Evolutionary conservation across 1,140 invertebrate species (phyloP), one percentile per base, ranked within the genome.

Genomic region (Neuroterus valhalla): DNA sequence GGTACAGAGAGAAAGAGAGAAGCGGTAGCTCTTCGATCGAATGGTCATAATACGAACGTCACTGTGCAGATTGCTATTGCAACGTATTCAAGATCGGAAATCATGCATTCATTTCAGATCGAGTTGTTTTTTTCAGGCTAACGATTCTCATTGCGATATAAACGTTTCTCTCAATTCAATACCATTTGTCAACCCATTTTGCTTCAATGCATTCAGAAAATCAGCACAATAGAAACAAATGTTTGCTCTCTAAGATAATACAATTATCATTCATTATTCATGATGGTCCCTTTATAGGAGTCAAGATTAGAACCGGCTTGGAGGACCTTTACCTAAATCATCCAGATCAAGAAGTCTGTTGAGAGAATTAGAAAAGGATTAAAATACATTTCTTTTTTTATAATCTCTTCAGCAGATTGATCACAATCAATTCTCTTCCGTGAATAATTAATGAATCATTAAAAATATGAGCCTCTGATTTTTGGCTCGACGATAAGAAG

Each of bases 1-100:
- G 66, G 70, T 74, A 72, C 38, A 72, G 50, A 72, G 70, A 71
- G 74, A 76, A 70, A 72, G 70, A 77, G 71, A 71, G 76, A 67
- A 68, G 23, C 42, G 66, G 55, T 62, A 62, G 66, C 43, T 19
- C 55, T 70, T 62, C 55, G 52, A 66, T 46, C 72, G 73, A 72
- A 70, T 70, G 66, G 42, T 71, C 71, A 72, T 80, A 80, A 80
- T 78, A 70, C 69, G 74, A 78, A 73, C 69, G 76, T 80, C 78
- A 76, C 55, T 74, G 73, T 70, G 43, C 68, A 68, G 68, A 75
- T 77, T 80, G 76, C 78, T n/a, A 76, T 76, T 78, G 71, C 71
- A 76, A 74, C 67, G 62, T 66, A 67, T 73, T 67, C 70, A 55
- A 78, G 72, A 74, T 75, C 50, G 46, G 71, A 70, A 78, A 72